Evolutionary conservation across 1,140 invertebrate species (phyloP), one percentile per base, ranked within the genome.

Genomic region (Lycorma delicatula): DNA sequence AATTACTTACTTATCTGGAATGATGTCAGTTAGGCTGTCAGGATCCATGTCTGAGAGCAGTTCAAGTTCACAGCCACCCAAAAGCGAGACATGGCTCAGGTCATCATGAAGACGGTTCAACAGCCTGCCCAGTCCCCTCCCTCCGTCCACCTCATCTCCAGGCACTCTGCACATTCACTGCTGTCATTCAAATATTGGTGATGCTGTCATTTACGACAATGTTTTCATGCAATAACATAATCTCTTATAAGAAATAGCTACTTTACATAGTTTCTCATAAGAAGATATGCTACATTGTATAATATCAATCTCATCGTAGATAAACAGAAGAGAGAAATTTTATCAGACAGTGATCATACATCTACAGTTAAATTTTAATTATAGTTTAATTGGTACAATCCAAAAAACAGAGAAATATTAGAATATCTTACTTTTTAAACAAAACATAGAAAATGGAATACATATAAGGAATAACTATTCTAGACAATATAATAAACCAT

Each of bases 31-130:
- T 60, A 90, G 72, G 60, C 84, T 87, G 56, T 90, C 86, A 23
- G 87, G 87, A 73, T 91, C 86, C 87, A 90, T 90, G 66, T 90
- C 87, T 60, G 86, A 87, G 4, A 90, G 72, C 2, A 89, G 75
- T 70, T 91, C 87, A 65, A 90, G 71, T 61, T 90, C 87, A 47
- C 83, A 81, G 51, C 85, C 87, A 63, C 85, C 85, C 44, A 90
- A 78, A n/a, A 89, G 70, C 12, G 86, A 87, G 60, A 90, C 84
- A 69, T 89, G 86, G 59, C 85, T 85, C 11, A 88, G 75, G 70
- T 90, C 87, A 36, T 83, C 82, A 64, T 87, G 84, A 55, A 90
- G 72, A 28, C 85, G 79, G 5, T 83, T 84, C 6, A 91, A 70
- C 66, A 70, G 71, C 62, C 79, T 62, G 75, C 77, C 41, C 68